A percentile compares a stretch with the other conserved stretches of the same genome.
Evolutionary conservation across 2,888 invertebrate genomes (phyloP).

Genomic region (Folsomia candida): DNA sequence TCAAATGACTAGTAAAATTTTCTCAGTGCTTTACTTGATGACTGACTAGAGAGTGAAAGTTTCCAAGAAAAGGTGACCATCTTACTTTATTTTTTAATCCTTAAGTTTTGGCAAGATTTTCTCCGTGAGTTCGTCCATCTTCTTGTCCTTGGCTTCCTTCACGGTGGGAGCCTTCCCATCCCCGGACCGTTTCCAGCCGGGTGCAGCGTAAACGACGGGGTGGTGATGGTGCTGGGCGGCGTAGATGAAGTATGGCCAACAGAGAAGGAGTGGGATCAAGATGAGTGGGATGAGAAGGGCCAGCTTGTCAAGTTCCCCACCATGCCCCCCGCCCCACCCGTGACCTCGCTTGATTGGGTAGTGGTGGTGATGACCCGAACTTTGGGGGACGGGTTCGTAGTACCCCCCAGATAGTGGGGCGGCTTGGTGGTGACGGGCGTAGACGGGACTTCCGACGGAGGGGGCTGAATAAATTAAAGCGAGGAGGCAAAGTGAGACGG

Average conservation of each 20-base stretch:
- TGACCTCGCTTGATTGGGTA: constrained; percentile 24
- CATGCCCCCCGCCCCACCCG: constrained; percentile 23
- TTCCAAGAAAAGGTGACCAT: neutral
- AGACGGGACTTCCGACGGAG: no score
- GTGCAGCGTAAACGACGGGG: constrained; percentile 5
- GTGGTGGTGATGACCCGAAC: constrained; percentile 24
- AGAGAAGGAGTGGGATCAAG: constrained; percentile 35
- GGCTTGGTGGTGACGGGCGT: no score
- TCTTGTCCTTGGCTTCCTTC: constrained; percentile 19
- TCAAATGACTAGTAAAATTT: constrained; percentile 14
- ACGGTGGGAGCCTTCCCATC: constrained; percentile 13
- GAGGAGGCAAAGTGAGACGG: no score
- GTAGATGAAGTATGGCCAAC: constrained; percentile 37
- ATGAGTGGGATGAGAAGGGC: constrained; percentile 34
- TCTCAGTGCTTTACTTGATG: constrained; percentile 19
- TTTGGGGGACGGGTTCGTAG: constrained; percentile 11
- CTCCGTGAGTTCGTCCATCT: constrained; percentile 33
- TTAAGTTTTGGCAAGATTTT: constrained; percentile 29
- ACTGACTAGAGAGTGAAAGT: no score
- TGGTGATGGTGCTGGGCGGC: constrained; percentile 22
- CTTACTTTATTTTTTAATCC: neutral
- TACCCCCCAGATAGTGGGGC: no score
- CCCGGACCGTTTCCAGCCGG: constrained; percentile 6
- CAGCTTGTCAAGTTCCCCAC: constrained; percentile 34
- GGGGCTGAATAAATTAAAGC: no score